Percentiles rank a stretch among this genome's conserved stretches.
These are phyloP conservation scores for Laticauda laticaudata DNA, from an alignment of 2,113 vertebrate genomes.

Conservation along the genomic window DNA sequence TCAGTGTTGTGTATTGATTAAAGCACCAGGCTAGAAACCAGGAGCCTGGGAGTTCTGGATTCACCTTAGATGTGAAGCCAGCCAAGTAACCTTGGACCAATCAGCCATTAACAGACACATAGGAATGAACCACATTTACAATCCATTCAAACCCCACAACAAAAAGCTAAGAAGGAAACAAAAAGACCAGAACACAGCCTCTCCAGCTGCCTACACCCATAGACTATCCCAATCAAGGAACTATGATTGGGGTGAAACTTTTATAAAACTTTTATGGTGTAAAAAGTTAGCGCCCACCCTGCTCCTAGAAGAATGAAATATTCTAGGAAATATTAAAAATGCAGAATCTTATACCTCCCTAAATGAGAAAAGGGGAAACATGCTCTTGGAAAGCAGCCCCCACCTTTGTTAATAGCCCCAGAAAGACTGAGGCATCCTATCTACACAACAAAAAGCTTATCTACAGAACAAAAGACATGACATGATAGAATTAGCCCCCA, in stretches of 20 bases:
- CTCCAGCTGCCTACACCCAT: not conserved
- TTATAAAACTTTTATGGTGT: no score
- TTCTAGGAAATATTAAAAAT: no score
- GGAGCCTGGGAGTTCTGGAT: not conserved
- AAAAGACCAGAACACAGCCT: not conserved
- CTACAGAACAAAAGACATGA: no score
- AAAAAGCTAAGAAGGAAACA: not conserved
- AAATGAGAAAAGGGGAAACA: no score
- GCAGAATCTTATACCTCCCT: no score
- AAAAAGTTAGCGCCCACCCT: no score
- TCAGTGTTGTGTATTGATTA: not conserved
- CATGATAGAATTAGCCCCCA: no score
- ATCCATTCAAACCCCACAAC: not conserved
- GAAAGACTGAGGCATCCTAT: no score
- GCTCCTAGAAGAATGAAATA: no score
- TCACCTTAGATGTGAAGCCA: not conserved
- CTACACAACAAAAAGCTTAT: no score
- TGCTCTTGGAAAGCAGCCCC: no score
- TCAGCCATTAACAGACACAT: not conserved
- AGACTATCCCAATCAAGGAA: not conserved
- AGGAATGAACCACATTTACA: not conserved
- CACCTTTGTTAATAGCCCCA: no score
- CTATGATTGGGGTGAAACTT: not conserved
- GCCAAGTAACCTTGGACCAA: not conserved
- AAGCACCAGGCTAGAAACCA: not conserved